Evolutionary conservation across 2,888 invertebrate species (phyloP).

Genomic region (Zaprionus lineosus): DNA sequence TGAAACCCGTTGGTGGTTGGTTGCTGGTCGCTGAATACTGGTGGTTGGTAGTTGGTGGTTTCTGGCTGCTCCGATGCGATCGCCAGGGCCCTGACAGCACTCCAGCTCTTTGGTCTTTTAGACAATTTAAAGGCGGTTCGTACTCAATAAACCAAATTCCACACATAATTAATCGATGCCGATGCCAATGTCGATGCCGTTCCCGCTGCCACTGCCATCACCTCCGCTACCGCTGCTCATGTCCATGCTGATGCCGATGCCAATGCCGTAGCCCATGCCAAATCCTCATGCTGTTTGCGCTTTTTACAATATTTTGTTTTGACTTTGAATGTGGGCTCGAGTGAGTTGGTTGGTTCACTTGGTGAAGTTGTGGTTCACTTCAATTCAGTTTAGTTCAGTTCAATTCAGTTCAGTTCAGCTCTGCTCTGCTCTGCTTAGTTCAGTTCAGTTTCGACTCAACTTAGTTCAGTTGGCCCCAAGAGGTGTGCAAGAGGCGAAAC

Average conservation of each 20-base stretch:
- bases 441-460: constrained; percentile 13
- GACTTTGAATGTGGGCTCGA: constrained; percentile 73
- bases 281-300: constrained; percentile 36
- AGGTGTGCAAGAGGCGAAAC: constrained; percentile 77
- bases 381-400: no score
- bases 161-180: constrained; percentile 81
- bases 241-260: constrained; percentile 4
- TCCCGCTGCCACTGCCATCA: constrained; percentile 30
- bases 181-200: constrained; percentile 28
- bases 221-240: constrained; percentile 3
- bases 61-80: constrained; percentile 29
- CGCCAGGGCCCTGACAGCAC: constrained; percentile 62
- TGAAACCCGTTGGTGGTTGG: constrained; percentile 56
- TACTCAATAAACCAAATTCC: constrained; percentile 80
- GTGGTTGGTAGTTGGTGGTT: no score
- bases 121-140: constrained; percentile 80
- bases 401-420: constrained; percentile 35
- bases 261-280: constrained; percentile 15
- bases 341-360: constrained; percentile 14
- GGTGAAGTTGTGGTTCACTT: no score
- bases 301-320: constrained; percentile 72
- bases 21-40: constrained; percentile 1
- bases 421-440: constrained; percentile 14
- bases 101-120: constrained; percentile 67
- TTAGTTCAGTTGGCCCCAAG: constrained; percentile 19